These are phyloP conservation scores for Bursaphelenchus okinawaensis DNA, from an alignment of 2,888 invertebrate genomes.

Conservation along the genomic window DNA sequence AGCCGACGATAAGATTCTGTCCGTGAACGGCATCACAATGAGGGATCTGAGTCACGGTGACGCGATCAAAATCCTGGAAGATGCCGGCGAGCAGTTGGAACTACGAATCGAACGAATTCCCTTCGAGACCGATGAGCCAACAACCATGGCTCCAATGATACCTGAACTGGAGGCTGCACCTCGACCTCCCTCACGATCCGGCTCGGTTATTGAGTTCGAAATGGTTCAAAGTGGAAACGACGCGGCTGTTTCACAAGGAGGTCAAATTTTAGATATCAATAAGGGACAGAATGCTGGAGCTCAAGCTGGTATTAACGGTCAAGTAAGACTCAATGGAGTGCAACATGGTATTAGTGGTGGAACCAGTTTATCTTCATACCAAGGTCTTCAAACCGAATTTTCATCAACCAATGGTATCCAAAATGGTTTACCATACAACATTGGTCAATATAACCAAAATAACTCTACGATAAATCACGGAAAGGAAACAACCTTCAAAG, in stretches of 20 bases:
- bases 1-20: slow-evolving; percentile 60
- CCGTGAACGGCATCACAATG: slow-evolving; percentile 41
- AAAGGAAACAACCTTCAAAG: too few relatives aligned
- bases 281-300: too few relatives aligned
- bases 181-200: neutral
- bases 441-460: too few relatives aligned
- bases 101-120: slow-evolving; percentile 33
- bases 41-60: slow-evolving; percentile 37
- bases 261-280: neutral
- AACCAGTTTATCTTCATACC: too few relatives aligned
- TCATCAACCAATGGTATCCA: too few relatives aligned
- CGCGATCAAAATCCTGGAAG: slow-evolving; percentile 41
- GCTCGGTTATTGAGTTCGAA: neutral
- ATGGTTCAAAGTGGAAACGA: too few relatives aligned
- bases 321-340: neutral
- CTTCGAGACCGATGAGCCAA: neutral
- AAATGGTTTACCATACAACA: too few relatives aligned
- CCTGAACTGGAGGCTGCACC: neutral
- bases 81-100: slow-evolving; percentile 34
- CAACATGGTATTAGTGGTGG: too few relatives aligned
- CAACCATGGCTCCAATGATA: neutral
- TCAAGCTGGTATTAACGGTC: too few relatives aligned
- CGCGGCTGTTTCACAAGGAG: too few relatives aligned
- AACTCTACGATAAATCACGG: too few relatives aligned
- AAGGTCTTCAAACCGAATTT: too few relatives aligned